A percentile compares a stretch with the other conserved stretches of the same genome.
Evolutionary conservation across 2,797 vertebrate species (phyloP).

Genomic region (Esox lucius): DNA sequence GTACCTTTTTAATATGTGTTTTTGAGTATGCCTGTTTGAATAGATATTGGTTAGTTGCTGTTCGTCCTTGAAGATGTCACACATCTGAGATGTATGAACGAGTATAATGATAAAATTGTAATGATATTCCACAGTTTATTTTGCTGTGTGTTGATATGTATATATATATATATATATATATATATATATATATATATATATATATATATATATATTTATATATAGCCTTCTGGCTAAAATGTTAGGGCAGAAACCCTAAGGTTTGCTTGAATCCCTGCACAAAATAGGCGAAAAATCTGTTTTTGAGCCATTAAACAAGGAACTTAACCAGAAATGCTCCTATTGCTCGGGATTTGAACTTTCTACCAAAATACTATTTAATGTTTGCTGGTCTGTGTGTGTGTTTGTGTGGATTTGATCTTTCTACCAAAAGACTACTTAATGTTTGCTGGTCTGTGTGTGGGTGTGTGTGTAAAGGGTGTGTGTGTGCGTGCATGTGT

Average conservation of each 20-base stretch:
- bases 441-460: background rate
- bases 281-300: background rate
- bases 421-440: background rate
- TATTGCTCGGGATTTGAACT: no score
- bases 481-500: background rate
- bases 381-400: background rate
- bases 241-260: no score
- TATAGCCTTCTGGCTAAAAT: no score
- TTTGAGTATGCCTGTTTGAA: slow-evolving; percentile 36
- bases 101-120: background rate
- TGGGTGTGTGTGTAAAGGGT: background rate
- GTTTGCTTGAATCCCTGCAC: no score
- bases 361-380: background rate
- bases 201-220: no score
- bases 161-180: no score
- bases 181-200: no score
- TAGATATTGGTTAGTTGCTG: background rate
- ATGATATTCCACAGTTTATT: background rate
- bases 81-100: background rate
- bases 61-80: background rate
- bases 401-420: background rate
- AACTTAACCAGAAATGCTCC: no score
- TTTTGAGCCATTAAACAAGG: background rate
- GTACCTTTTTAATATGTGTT: slow-evolving; percentile 38
- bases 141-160: no score